Base-by-base conservation (phyloP, 1,140 invertebrate genomes). In the Cryptotermes secundus region DNA sequence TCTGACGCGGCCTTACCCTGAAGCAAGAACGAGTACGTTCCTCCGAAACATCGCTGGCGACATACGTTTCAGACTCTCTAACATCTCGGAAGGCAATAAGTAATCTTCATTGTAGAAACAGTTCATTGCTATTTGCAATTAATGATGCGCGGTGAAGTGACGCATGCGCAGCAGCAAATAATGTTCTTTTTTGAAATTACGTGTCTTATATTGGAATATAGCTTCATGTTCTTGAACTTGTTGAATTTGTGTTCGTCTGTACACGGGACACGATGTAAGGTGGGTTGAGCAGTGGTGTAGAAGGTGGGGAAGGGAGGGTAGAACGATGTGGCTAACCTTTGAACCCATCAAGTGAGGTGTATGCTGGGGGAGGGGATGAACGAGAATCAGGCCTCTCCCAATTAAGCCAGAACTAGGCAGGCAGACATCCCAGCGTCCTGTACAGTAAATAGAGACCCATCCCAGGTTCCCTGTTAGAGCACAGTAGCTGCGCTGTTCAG, bases 241-340 rank as follows among this genome's bases (percentile, higher is more conserved):
- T 72, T 72, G n/a, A 14, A 31, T 7, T 72, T 31, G 7, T 72
- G 59, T 72, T 72, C 26, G 59, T n/a, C 59, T 12, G 1, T 72
- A 26, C 14, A 72, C 59, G 14, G 16, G 59, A n/a, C 59, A 72
- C 26, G n/a, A 72, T 31, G 59, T 72, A 72, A 72, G n/a, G n/a
- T 72, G 14, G 59, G 26, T 72, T 72, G 59, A 1, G 59, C 26
- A 31, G 59, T 22, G 59, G n/a, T 72, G 59, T 31, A 72, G 59
- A 72, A 72, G 59, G 26, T 31, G 26, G 59, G 26, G 59, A 72
- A 6, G 59, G 3, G 26, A n/a, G 59, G 59, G 59, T 16, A 49
- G 45, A 72, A 72, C 59, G 59, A 72, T 72, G 59, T 72, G 59
- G 59, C 59, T 72, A 72, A 72, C 59, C 59, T 72, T 72, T 72